phyloP scores from a whole-genome alignment of 2,888 invertebrate genomes.

The Byasa hedistus region DNA sequence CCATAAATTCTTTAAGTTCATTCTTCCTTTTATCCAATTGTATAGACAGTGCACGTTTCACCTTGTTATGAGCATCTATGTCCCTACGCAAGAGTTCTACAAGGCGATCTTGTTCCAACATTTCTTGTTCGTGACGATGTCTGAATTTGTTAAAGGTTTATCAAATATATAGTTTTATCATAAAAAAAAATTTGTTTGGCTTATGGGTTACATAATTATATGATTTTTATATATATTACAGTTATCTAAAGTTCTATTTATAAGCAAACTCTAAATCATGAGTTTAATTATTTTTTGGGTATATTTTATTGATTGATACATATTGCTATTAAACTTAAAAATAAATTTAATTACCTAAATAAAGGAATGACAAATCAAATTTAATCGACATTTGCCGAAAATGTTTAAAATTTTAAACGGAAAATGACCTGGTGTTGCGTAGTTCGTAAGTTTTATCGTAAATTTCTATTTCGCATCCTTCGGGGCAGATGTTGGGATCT shows the following conservation, averaged over 20 bases:
- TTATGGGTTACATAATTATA: no score
- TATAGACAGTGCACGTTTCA: slow-evolving; percentile 76
- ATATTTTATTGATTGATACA: no score
- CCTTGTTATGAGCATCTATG: slow-evolving; percentile 79
- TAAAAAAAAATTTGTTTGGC: not conserved
- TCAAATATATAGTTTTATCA: not conserved
- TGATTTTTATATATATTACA: no score
- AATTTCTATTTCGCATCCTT: slow-evolving; percentile 84
- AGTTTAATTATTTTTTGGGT: no score
- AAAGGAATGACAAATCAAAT: not conserved
- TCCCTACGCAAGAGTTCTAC: slow-evolving; percentile 81
- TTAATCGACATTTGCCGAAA: not conserved
- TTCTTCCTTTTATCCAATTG: slow-evolving; percentile 78
- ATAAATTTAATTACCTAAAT: no score
- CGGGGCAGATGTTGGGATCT: slow-evolving; percentile 86
- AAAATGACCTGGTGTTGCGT: slow-evolving; percentile 77
- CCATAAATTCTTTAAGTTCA: slow-evolving; percentile 83
- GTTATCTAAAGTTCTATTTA: no score
- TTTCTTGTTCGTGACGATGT: slow-evolving; percentile 78
- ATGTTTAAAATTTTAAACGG: no score
- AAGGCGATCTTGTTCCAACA: slow-evolving; percentile 77
- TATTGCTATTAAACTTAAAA: no score
- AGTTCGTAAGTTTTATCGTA: slow-evolving; percentile 84
- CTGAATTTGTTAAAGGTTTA: slow-evolving; percentile 37
- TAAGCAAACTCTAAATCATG: no score